Base-by-base conservation (phyloP, 37 sponge, comb jelly and placozoan species). In the Diacarnus erythraeanus region DNA sequence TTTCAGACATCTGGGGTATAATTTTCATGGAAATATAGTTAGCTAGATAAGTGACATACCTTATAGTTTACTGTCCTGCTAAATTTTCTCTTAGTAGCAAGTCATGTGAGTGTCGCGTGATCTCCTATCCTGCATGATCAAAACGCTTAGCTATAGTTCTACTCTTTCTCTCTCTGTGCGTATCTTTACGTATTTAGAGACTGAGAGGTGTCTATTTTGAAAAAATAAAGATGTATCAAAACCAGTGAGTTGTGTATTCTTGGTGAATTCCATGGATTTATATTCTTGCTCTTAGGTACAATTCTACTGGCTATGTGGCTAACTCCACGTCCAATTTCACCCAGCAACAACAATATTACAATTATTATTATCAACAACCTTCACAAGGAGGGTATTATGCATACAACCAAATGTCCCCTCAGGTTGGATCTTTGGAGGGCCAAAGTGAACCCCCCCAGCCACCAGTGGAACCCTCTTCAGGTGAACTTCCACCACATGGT, bases 201-300 rank as follows among this genome's bases (percentile, higher is more conserved):
- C 56, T 54, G 56, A 54, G n/a, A n/a, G n/a, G n/a, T n/a, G n/a
- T n/a, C n/a, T n/a, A n/a, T n/a, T n/a, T 6, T 47, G 25, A 29
- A 61, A 25, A 29, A 23, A 42, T 18, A 6, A 42, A 43, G n/a
- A 79, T 79, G 79, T 51, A 79, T 22, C 79, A 79, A 34, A 79
- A 79, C 47, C 68, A 79, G 79, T 79, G 67, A 79, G 79, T 79
- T 26, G 15, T 34, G 33, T 0, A 37, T 31, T 29, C 9, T 5
- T 4, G 20, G 30, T 15, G 18, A 61, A n/a, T n/a, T n/a, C n/a
- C n/a, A n/a, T n/a, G n/a, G n/a, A n/a, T n/a, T n/a, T n/a, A n/a
- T n/a, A n/a, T n/a, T n/a, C n/a, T n/a, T 61, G 20, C 64, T 61
- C 5, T 23, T 25, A 61, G 64, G 8, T 61, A 23, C 64, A 42